Conservation (phyloP, 2,888 invertebrate genomes). For the Dichetophora obliterata region DNA sequence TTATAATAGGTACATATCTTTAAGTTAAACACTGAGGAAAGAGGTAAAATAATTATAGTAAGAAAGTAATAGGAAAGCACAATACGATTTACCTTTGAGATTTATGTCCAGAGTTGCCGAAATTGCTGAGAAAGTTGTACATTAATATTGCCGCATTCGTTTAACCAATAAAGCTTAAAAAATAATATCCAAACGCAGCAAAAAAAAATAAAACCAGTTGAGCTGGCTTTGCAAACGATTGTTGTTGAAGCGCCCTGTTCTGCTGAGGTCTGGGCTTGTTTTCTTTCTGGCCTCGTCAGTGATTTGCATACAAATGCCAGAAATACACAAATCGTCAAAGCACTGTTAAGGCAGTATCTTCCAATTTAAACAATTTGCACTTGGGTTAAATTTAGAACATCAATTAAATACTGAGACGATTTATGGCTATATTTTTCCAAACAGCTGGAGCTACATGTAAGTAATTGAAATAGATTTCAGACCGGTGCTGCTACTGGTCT, state of each 20-base stretch:
- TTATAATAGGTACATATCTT: too few relatives aligned
- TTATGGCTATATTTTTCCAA: too few relatives aligned
- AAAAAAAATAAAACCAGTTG: constrained; percentile 20
- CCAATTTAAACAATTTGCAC: too few relatives aligned
- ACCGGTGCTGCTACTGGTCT: constrained; percentile 47
- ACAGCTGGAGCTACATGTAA: constrained; percentile 10
- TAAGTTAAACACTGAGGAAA: too few relatives aligned
- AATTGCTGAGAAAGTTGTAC: constrained; percentile 16
- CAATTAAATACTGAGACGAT: too few relatives aligned
- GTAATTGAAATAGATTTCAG: constrained; percentile 13
- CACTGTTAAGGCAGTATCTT: too few relatives aligned
- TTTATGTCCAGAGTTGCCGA: constrained; percentile 4
- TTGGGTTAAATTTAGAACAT: too few relatives aligned
- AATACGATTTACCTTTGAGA: constrained; percentile 15
- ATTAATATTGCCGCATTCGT: constrained; percentile 6
- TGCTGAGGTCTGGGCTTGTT: neutral
- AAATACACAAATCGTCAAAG: neutral
- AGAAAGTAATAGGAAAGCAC: too few relatives aligned
- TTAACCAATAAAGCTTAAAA: neutral
- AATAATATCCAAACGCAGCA: neutral
- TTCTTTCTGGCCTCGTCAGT: neutral
- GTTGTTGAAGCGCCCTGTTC: neutral
- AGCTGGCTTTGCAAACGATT: neutral
- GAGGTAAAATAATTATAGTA: too few relatives aligned
- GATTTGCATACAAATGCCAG: constrained; percentile 15